Percentiles rank a stretch among this genome's conserved stretches.
phyloP scores from a whole-genome alignment of 2,888 invertebrate genomes.

The Rotaria magnacalcarata region DNA sequence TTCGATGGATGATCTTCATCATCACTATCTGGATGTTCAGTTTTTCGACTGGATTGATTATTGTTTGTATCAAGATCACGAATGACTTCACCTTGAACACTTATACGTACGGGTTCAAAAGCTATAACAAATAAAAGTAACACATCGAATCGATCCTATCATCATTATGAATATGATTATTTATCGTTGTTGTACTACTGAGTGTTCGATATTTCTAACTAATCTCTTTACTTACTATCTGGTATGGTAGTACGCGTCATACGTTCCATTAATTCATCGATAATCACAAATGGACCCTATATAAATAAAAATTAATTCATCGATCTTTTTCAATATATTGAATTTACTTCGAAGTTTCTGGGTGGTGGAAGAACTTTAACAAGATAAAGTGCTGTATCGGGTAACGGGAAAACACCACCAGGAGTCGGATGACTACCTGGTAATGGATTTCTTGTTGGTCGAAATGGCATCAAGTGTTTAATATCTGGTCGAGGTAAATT shows the following conservation, averaged over 20 bases:
- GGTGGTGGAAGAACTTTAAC: conserved; percentile 88
- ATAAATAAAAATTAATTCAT: conserved; percentile 47
- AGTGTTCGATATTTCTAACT: no score
- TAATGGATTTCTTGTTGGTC: conserved; percentile 70
- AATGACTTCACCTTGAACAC: conserved; percentile 41
- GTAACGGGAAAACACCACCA: conserved; percentile 91
- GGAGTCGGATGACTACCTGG: conserved; percentile 61
- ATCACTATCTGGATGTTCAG: conserved; percentile 36
- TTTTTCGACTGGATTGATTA: background rate
- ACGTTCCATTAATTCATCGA: conserved; percentile 81
- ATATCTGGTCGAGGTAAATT: conserved; percentile 75
- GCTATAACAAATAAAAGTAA: background rate
- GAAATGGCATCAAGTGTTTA: conserved; percentile 94
- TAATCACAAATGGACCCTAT: conserved; percentile 83
- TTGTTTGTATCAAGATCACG: conserved; percentile 39
- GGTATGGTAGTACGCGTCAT: conserved; percentile 81
- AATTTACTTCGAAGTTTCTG: conserved; percentile 68
- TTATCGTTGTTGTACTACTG: no score
- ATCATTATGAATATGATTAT: no score
- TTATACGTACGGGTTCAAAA: conserved; percentile 30
- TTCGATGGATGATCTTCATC: conserved; percentile 40
- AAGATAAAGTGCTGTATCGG: conserved; percentile 80
- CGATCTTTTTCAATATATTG: background rate
- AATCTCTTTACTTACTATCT: conserved; percentile 61
- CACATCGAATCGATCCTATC: no score